Base-by-base conservation (phyloP, 2,113 vertebrate species). In the Dipodomys merriami region DNA sequence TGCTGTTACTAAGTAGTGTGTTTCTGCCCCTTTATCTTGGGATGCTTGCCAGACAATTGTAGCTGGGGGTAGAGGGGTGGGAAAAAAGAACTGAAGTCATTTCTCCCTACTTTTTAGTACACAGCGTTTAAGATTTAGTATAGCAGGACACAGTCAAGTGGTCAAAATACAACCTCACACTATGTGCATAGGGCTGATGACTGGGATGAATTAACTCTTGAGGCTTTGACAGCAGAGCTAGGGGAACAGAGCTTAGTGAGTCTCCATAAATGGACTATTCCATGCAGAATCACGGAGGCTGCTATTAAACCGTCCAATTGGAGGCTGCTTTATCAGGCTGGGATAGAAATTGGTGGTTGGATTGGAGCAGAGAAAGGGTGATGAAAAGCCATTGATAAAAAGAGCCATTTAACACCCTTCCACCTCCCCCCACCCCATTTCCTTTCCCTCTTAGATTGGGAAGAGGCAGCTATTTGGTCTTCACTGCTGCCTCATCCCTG, bases 321-420 rank as follows among this genome's bases (percentile, higher is more conserved):
- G 60, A 95, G 65, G 90, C 83, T 90, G 53, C 81, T 96, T 95
- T 95, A 90, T 73, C 44, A 73, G 62, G 29, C 29, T 33, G 62
- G 72, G 72, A 77, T 80, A 80, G 78, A 96, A 78, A 82, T 18
- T 65, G 72, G 73, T 29, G 30, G 13, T 78, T 93, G 69, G 85
- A 30, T 33, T 83, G 74, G 79, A 68, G 44, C 49, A n/a, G 35
- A 10, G 60, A 71, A 30, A 65, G 83, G 65, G 65, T 69, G 60
- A 67, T 74, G 22, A 78, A 90, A 91, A 86, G 79, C 76, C 90
- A 86, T 79, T 92, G 86, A 88, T 93, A 81, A 95, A 96, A 90
- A 90, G 79, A 77, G 77, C 62, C 62, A 29, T 83, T 94, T 90
- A 49, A 33, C 71, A 81, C 82, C 62, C 35, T 87, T 89, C 22